A percentile compares a stretch with the other conserved stretches of the same genome.
phyloP scores from a whole-genome alignment of 1,140 invertebrate species.

The Dendrolimus kikuchii region DNA sequence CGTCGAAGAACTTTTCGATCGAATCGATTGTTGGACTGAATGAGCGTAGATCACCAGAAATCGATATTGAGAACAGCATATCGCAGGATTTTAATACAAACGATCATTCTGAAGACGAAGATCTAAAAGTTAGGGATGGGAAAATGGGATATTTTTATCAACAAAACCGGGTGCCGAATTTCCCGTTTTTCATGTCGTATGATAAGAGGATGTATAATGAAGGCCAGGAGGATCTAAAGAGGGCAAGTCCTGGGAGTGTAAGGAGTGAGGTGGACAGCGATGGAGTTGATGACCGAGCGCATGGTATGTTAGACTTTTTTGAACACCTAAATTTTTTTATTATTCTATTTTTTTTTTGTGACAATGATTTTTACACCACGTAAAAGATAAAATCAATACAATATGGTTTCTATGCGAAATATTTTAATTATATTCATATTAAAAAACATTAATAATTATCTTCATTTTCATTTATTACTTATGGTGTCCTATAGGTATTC shows the following conservation, averaged over 20 bases:
- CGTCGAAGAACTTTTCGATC: slow-evolving; percentile 58
- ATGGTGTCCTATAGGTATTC: too few relatives aligned
- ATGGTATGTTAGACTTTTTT: slow-evolving; percentile 36
- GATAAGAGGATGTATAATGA: slow-evolving; percentile 42
- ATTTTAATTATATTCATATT: too few relatives aligned
- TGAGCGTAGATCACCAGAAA: slow-evolving; percentile 56
- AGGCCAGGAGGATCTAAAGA: slow-evolving; percentile 45
- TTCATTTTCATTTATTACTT: too few relatives aligned
- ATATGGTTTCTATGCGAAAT: too few relatives aligned
- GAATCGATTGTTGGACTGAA: slow-evolving; percentile 59
- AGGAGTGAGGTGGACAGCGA: slow-evolving; percentile 62
- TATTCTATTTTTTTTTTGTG: too few relatives aligned
- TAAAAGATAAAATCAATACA: too few relatives aligned
- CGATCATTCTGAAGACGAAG: slow-evolving; percentile 51
- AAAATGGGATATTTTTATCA: slow-evolving; percentile 58
- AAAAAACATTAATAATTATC: too few relatives aligned
- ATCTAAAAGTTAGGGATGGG: slow-evolving; percentile 43
- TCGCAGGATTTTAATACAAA: slow-evolving; percentile 42
- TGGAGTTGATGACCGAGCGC: slow-evolving; percentile 51
- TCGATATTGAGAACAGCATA: slow-evolving; percentile 62
- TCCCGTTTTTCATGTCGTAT: slow-evolving; percentile 62
- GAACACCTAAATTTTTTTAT: background rate
- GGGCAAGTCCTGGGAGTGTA: slow-evolving; percentile 50
- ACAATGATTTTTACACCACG: too few relatives aligned
- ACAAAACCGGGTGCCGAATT: slow-evolving; percentile 57